Evolutionary conservation across 2,113 vertebrate species (phyloP).

Genomic region (Sylvietta virens): DNA sequence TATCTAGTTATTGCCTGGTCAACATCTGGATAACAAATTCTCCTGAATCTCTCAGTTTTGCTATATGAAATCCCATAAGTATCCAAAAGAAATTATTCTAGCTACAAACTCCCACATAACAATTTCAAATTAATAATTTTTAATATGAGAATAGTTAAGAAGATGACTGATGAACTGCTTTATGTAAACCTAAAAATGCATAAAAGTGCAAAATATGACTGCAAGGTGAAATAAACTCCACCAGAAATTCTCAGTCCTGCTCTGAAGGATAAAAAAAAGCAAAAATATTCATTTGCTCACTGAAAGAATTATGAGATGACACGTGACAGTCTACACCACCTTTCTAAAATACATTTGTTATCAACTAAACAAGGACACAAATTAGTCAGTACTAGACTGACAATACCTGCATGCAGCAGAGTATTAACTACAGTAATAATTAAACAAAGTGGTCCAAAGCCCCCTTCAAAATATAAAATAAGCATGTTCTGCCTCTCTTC

Average conservation of each 20-base stretch:
- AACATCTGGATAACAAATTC: background rate
- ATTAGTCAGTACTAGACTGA: background rate
- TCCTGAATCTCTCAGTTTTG: background rate
- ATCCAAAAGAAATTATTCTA: background rate
- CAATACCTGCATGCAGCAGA: background rate
- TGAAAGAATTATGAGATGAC: background rate
- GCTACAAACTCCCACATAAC: background rate
- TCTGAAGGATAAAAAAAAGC: background rate
- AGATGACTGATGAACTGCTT: background rate
- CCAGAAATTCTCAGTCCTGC: background rate
- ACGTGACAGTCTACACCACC: background rate
- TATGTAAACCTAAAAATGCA: background rate
- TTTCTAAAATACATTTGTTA: background rate
- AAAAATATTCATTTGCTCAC: background rate
- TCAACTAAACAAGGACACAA: background rate
- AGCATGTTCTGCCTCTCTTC: background rate
- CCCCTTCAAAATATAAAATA: background rate
- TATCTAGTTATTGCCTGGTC: background rate
- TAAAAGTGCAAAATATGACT: background rate
- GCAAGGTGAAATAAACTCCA: background rate
- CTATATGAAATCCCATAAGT: rapidly evolving
- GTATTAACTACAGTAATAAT: background rate
- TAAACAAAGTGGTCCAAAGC: background rate
- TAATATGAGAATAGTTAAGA: background rate
- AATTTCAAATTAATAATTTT: background rate